Percentiles rank a stretch among this genome's conserved stretches.
phyloP scores from a whole-genome alignment of 2,888 invertebrate species.

The Luperina testacea region DNA sequence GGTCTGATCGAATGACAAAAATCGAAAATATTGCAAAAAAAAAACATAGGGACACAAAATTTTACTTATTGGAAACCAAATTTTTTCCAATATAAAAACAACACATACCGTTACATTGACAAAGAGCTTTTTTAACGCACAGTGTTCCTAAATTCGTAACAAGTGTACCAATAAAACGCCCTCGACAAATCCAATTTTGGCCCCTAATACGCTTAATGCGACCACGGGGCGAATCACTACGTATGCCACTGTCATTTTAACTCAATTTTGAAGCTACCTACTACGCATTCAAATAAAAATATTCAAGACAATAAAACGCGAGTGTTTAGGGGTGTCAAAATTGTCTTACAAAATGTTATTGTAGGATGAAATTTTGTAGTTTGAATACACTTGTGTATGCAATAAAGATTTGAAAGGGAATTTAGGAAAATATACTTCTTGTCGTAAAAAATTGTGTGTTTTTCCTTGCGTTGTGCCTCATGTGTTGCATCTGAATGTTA shows the following conservation, averaged over 20 bases:
- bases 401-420: conserved; percentile 82
- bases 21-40: not conserved
- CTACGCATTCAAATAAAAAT: conserved; percentile 84
- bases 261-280: conserved; percentile 86
- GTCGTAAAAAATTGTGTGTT: conserved; percentile 70
- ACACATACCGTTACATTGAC: conserved; percentile 69
- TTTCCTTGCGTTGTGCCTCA: conserved; percentile 47
- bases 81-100: conserved; percentile 57
- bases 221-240: conserved; percentile 89
- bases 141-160: conserved; percentile 85
- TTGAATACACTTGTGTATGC: conserved; percentile 83
- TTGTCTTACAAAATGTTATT: conserved; percentile 79
- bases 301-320: conserved; percentile 86
- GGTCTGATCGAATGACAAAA: not conserved
- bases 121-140: conserved; percentile 81
- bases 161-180: conserved; percentile 89
- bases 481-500: conserved; percentile 60
- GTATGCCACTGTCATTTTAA: conserved; percentile 90
- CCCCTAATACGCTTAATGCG: conserved; percentile 89
- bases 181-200: conserved; percentile 88
- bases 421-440: conserved; percentile 73
- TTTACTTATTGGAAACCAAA: conserved; percentile 45
- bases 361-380: conserved; percentile 79
- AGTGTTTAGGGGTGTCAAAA: conserved; percentile 85
- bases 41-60: conserved; percentile 10